Base-by-base conservation (phyloP, 2,888 invertebrate species). In the Deroplatys truncata region DNA sequence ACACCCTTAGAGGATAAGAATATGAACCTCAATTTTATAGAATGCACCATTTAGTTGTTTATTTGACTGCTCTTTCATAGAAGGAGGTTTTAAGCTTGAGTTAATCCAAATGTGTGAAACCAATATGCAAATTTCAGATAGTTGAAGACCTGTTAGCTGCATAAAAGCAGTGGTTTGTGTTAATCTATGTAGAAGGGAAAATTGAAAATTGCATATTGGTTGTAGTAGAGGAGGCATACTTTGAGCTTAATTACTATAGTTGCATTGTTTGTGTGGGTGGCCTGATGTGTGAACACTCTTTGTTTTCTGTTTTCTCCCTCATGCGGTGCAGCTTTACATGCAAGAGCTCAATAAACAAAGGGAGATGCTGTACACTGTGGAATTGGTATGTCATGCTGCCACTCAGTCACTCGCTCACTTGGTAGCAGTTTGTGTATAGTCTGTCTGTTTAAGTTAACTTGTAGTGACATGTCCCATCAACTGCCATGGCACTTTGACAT, bases 321-420 rank as follows among this genome's bases (percentile, higher is more conserved):
- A 91, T 91, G 91, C 91, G 90, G 91, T 95, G 95, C 97, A 97
- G 97, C 96, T 97, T 94, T 97, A 97, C 95, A 96, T 96, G 95
- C 97, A 97, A 94, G 98, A 98, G 96, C 96, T 98, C 95, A 97
- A 96, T 95, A 97, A 97, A 95, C 97, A 97, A 94, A 96, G 96
- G 95, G 97, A 97, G 95, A 95, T 97, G 95, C 95, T 97, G 94
- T 96, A 96, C 95, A 96, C 97, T 94, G 96, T 97, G 94, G 97
- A 97, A 95, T 95, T 97, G 96, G 97, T 97, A 96, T 95, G 96
- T 94, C 93, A 92, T 93, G 28, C 56, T 89, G 82, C 89, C 86
- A 86, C 89, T 88, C 88, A 89, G 88, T 89, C 90, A 72, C 89
- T 90, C 89, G 88, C 90, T 89, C 86, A 13, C 28, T 31, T 85